phyloP scores from a whole-genome alignment of 2,888 invertebrate genomes.

The Stegophylla sp. region DNA sequence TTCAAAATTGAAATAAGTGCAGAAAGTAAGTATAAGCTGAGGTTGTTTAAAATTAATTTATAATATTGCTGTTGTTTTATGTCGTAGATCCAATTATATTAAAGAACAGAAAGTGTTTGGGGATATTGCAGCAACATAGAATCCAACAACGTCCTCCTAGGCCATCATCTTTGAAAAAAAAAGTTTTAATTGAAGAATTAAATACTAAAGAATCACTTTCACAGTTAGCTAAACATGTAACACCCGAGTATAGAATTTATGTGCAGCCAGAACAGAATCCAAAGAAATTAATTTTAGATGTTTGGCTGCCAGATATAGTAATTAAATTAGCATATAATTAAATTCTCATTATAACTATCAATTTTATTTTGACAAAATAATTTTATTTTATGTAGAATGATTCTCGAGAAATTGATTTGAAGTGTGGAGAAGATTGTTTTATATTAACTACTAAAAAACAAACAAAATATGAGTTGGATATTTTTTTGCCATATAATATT shows the following conservation, averaged over 20 bases:
- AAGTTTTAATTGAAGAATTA: slow-evolving; percentile 62
- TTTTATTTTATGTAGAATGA: slow-evolving; percentile 15
- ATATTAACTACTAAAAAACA: slow-evolving; percentile 39
- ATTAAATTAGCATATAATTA: not conserved
- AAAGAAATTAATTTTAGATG: slow-evolving; percentile 26
- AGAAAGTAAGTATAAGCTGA: slow-evolving; percentile 29
- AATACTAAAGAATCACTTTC: slow-evolving; percentile 58
- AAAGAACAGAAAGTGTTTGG: slow-evolving; percentile 77
- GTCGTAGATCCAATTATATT: slow-evolving; percentile 70
- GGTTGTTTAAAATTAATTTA: slow-evolving; percentile 1
- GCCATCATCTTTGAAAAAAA: slow-evolving; percentile 45
- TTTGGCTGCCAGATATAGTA: slow-evolving; percentile 48
- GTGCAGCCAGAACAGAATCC: slow-evolving; percentile 31
- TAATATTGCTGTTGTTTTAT: slow-evolving; percentile 7
- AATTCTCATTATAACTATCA: no score
- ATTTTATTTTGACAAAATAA: no score
- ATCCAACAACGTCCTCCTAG: slow-evolving; percentile 66
- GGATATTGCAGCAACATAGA: slow-evolving; percentile 76
- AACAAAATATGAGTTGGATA: slow-evolving; percentile 51
- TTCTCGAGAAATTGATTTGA: slow-evolving; percentile 42
- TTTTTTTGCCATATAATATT: slow-evolving; percentile 40
- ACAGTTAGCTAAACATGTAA: slow-evolving; percentile 17
- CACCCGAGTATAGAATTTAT: slow-evolving; percentile 42
- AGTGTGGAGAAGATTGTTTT: slow-evolving; percentile 52
- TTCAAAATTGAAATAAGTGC: slow-evolving; percentile 74